Evolutionary conservation across 2,888 invertebrate species (phyloP).

Genomic region (Lathronympha strigana): DNA sequence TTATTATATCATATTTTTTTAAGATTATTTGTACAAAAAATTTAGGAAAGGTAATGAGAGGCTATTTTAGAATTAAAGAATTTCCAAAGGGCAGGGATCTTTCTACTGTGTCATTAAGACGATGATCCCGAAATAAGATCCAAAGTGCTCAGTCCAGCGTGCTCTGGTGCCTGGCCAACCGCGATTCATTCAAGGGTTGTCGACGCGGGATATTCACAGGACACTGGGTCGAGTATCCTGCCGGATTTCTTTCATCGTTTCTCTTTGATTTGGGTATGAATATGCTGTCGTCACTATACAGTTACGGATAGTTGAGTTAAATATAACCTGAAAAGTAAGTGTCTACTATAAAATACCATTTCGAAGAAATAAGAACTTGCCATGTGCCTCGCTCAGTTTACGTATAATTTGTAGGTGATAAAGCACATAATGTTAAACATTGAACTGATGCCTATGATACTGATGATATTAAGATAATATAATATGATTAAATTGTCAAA

Average conservation of each 20-base stretch:
- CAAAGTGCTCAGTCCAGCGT: not conserved
- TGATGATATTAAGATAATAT: no score
- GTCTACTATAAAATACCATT: no score
- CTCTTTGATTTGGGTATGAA: conserved; percentile 1
- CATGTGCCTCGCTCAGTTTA: no score
- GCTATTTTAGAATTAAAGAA: not conserved
- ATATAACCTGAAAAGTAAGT: not conserved
- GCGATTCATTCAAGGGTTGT: conserved; percentile 13
- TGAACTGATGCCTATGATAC: no score
- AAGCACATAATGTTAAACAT: no score
- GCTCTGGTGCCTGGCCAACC: not conserved
- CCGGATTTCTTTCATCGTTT: not conserved
- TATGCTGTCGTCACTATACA: not conserved
- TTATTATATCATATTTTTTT: no score
- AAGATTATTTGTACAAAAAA: no score
- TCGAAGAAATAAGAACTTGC: no score
- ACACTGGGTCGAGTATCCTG: conserved; percentile 2
- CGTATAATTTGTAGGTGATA: no score
- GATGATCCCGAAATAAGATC: not conserved
- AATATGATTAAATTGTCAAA: no score
- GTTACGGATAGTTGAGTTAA: not conserved
- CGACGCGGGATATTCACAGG: conserved; percentile 3
- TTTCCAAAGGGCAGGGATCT: not conserved
- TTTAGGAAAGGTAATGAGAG: no score
- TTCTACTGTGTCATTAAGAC: not conserved